A percentile compares a stretch with the other conserved stretches of the same genome.
phyloP scores from a whole-genome alignment of 2,113 vertebrate genomes.

The Trichomycterus rosablanca region DNA sequence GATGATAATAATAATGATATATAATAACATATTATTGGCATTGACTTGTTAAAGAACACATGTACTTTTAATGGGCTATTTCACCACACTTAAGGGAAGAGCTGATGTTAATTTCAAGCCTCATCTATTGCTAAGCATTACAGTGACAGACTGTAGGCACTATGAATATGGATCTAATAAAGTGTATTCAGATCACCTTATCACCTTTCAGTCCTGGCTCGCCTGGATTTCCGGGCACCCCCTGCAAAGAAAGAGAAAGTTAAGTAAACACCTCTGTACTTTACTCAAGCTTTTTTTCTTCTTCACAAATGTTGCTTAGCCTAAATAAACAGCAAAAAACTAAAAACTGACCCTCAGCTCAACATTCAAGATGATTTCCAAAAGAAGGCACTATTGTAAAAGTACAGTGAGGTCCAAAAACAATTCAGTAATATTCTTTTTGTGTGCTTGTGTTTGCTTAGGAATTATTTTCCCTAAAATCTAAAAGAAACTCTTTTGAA shows the following conservation, averaged over 20 bases:
- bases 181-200: constrained; percentile 97
- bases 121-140: too few species aligned
- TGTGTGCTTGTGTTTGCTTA: constrained; percentile 14
- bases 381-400: background rate
- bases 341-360: too few species aligned
- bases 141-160: constrained; percentile 54
- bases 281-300: too few species aligned
- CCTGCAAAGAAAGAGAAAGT: constrained; percentile 65
- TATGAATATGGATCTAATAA: constrained; percentile 78
- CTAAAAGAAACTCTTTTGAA: background rate
- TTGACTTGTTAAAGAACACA: too few species aligned
- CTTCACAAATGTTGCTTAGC: too few species aligned
- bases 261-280: too few species aligned
- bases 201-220: constrained; percentile 99
- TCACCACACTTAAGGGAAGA: too few species aligned
- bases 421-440: background rate
- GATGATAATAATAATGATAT: too few species aligned
- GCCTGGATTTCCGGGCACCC: constrained; percentile 86
- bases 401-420: background rate
- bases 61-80: too few species aligned
- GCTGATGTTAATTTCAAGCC: too few species aligned
- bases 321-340: too few species aligned
- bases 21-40: too few species aligned
- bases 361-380: background rate
- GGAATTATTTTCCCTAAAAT: constrained; percentile 10